Conservation (phyloP, 64 coral and sea anemone genomes). For the Pocillopora damicornis region DNA sequence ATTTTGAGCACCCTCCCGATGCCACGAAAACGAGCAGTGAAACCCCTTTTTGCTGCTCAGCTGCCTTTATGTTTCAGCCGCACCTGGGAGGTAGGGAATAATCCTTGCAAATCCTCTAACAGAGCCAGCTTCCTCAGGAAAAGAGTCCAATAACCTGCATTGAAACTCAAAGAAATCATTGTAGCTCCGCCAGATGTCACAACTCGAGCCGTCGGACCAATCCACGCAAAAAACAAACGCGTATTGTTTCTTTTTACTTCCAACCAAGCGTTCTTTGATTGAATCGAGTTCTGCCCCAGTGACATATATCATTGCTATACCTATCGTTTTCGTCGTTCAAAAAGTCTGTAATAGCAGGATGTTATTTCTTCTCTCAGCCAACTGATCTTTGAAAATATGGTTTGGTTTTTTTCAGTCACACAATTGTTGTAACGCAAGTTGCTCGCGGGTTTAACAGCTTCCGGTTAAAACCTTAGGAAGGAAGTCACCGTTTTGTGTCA, state of each 20-base stretch:
- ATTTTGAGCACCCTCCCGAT: too few relatives aligned
- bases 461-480: background rate
- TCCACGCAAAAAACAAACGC: conserved; percentile 66
- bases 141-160: conserved; percentile 63
- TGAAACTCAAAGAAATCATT: conserved; percentile 84
- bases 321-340: background rate
- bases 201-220: conserved; percentile 56
- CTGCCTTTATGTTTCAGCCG: background rate
- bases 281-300: background rate
- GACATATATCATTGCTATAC: background rate
- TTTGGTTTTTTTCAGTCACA: background rate
- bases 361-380: background rate
- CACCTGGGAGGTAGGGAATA: conserved; percentile 80
- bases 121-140: conserved; percentile 63
- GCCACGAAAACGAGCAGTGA: too few relatives aligned
- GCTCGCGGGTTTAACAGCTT: background rate
- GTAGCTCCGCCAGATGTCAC: conserved; percentile 67
- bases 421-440: background rate
- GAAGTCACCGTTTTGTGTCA: background rate
- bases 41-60: background rate
- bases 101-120: conserved; percentile 52
- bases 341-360: background rate
- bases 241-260: conserved; percentile 57
- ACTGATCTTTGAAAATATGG: background rate
- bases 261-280: conserved; percentile 21